These are phyloP conservation scores for Oreochromis spilurus DNA, from an alignment of 2,113 vertebrate species.

Conservation along the genomic window DNA sequence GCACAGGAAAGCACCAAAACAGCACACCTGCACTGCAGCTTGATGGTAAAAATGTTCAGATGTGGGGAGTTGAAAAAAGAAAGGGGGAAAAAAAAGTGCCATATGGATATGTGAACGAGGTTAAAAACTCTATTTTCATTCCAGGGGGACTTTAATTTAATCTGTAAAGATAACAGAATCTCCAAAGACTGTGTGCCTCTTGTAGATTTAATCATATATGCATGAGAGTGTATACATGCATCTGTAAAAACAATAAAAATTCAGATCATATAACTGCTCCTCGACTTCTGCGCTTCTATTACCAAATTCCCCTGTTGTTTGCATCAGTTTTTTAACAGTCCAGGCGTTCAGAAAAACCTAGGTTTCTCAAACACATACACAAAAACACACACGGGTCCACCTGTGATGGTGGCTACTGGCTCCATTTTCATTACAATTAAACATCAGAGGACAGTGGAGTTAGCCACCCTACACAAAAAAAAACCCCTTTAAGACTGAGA, in stretches of 20 bases:
- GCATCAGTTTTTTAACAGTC: constrained; percentile 14
- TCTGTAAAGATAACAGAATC: background rate
- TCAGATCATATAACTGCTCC: background rate
- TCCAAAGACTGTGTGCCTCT: background rate
- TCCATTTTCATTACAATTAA: constrained; percentile 64
- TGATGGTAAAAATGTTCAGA: background rate
- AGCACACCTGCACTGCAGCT: background rate
- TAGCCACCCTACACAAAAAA: constrained; percentile 20
- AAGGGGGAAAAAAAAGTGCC: rapidly evolving
- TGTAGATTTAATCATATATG: background rate
- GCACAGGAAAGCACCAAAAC: background rate
- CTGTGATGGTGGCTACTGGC: background rate
- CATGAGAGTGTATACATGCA: background rate
- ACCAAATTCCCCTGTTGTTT: background rate
- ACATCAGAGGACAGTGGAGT: constrained; percentile 40
- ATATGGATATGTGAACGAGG: background rate
- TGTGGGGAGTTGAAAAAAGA: background rate
- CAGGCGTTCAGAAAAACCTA: background rate
- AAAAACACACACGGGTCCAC: background rate
- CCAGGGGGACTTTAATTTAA: background rate
- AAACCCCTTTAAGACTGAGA: constrained; percentile 33
- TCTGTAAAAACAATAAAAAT: background rate
- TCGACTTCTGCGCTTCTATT: background rate
- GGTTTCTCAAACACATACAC: background rate
- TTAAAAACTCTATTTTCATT: background rate